Conservation (phyloP, 2,888 invertebrate genomes). For the Andrena hattorfiana region DNA sequence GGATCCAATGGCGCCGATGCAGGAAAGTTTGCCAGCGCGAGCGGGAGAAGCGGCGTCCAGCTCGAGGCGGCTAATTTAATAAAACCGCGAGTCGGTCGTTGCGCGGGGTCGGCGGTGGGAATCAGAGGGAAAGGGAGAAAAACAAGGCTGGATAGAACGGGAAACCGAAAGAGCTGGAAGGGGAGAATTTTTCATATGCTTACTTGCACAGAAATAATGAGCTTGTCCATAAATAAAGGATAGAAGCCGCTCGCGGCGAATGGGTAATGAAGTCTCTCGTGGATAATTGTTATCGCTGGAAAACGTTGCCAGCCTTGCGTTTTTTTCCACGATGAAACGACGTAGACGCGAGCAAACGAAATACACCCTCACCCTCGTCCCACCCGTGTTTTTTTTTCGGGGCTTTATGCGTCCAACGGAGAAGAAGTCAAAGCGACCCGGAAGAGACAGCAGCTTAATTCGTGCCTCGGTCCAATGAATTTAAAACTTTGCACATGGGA, state of each 20-base stretch:
- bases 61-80: constrained; percentile 68
- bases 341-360: constrained; percentile 63
- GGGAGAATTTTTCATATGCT: constrained; percentile 84
- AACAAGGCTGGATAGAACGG: constrained; percentile 43
- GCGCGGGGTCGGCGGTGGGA: constrained; percentile 14
- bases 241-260: constrained; percentile 81
- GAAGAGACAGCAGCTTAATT: neutral
- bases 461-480: no score
- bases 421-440: constrained; percentile 17
- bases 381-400: constrained; percentile 16
- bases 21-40: constrained; percentile 2
- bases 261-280: constrained; percentile 84
- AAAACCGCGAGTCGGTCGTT: constrained; percentile 67
- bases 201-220: constrained; percentile 85
- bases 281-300: constrained; percentile 83
- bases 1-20: neutral
- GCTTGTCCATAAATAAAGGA: constrained; percentile 85
- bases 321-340: constrained; percentile 74
- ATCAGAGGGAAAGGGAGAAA: constrained; percentile 20
- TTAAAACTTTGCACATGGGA: no score
- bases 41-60: constrained; percentile 20
- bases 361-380: constrained; percentile 14
- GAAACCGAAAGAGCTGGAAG: constrained; percentile 48
- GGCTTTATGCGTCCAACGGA: neutral
- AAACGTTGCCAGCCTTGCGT: constrained; percentile 74